Evolutionary conservation across 2,113 vertebrate genomes (phyloP).

Genomic region (Chunga burmeisteri): DNA sequence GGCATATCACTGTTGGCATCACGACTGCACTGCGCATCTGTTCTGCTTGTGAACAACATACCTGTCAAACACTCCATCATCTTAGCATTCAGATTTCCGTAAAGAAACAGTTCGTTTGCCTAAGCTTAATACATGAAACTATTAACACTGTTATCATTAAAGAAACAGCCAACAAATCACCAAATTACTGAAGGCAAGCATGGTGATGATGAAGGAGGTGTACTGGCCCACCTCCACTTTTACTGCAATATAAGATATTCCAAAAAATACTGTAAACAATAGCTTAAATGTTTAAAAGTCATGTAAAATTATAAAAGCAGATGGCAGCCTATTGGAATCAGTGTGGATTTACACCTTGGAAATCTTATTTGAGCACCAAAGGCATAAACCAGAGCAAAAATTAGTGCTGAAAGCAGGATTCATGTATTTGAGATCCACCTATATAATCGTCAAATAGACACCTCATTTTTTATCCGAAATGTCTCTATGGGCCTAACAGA

Average conservation of each 20-base stretch:
- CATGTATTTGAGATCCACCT: not conserved
- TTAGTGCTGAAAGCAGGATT: slow-evolving; percentile 23
- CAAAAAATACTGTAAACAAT: not conserved
- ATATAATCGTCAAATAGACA: not conserved
- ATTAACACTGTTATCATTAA: not conserved
- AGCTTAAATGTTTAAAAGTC: not conserved
- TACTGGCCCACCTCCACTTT: not conserved
- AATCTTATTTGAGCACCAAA: not conserved
- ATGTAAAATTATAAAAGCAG: not conserved
- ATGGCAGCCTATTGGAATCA: not conserved
- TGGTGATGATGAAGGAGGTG: not conserved
- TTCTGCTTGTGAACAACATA: rapidly evolving
- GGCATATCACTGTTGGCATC: rapidly evolving
- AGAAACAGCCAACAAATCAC: not conserved
- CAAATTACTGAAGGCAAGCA: not conserved
- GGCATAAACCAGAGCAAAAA: not conserved
- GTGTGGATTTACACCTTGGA: not conserved
- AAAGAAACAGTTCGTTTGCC: not conserved
- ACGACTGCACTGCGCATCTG: rapidly evolving
- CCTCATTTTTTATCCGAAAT: slow-evolving; percentile 33
- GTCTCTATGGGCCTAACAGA: slow-evolving; percentile 29
- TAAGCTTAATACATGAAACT: not conserved
- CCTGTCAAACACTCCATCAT: not conserved
- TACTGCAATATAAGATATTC: not conserved
- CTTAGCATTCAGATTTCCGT: not conserved